Evolutionary conservation across 2,888 invertebrate species (phyloP).

Genomic region (Cantharis nigra): DNA sequence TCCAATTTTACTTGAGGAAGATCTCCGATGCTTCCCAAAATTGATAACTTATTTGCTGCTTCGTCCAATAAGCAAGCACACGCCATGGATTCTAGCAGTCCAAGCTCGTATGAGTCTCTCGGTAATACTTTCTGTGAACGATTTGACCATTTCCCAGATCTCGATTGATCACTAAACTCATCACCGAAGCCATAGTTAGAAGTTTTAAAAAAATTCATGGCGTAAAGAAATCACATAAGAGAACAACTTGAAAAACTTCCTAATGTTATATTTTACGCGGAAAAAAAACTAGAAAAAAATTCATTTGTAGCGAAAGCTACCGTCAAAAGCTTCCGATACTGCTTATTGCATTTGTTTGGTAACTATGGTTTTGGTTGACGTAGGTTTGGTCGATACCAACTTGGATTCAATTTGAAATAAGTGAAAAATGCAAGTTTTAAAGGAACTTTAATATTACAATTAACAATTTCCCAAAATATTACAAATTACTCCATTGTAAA

Average conservation of each 20-base stretch:
- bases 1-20: conserved; percentile 23
- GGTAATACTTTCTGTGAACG: not conserved
- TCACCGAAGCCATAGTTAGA: too few relatives aligned
- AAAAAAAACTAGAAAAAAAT: not conserved
- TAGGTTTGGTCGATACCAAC: not conserved
- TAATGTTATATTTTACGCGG: not conserved
- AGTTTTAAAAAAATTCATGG: too few relatives aligned
- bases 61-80: conserved; percentile 39
- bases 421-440: not conserved
- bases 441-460: not conserved
- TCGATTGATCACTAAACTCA: too few relatives aligned
- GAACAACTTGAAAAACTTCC: not conserved
- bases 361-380: not conserved
- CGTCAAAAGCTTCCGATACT: not conserved
- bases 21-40: conserved; percentile 36
- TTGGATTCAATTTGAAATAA: not conserved
- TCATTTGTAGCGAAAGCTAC: not conserved
- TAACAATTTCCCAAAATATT: not conserved
- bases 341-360: not conserved
- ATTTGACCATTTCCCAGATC: not conserved
- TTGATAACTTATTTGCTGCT: conserved; percentile 38
- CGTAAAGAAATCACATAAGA: not conserved
- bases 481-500: not conserved
- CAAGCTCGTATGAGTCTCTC: not conserved
- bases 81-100: conserved; percentile 11